Conservation (phyloP, 2,888 invertebrate species). For the Heterodera filipjevi region DNA sequence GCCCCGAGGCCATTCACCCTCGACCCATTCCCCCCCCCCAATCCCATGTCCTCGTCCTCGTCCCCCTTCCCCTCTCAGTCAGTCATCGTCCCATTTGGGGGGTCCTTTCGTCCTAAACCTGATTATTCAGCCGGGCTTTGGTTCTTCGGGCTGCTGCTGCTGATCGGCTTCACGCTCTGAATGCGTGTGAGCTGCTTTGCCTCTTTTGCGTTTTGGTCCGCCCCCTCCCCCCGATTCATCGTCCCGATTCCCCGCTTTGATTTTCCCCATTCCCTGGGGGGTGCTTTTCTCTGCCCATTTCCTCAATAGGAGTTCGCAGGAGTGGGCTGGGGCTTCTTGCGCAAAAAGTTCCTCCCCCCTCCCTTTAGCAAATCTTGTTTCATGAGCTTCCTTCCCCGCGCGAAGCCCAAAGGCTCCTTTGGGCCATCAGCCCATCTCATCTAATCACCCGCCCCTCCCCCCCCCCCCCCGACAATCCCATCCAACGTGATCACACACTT, state of each 20-base stretch:
- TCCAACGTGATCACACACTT: slow-evolving; percentile 12
- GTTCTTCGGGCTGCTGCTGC: slow-evolving; percentile 1
- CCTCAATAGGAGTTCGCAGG: slow-evolving; percentile 4
- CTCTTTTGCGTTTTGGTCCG: slow-evolving; percentile 17
- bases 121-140: slow-evolving; percentile 2
- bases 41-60: neutral
- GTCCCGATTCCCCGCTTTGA: slow-evolving; percentile 20
- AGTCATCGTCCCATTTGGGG: slow-evolving; percentile 18
- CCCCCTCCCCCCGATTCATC: neutral
- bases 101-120: neutral
- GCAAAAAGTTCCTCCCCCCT: slow-evolving; percentile 3
- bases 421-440: neutral
- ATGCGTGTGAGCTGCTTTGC: slow-evolving; percentile 13
- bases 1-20: neutral
- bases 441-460: neutral
- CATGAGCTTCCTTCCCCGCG: slow-evolving; percentile 2
- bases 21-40: slow-evolving; percentile 2
- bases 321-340: slow-evolving; percentile 2
- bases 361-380: neutral
- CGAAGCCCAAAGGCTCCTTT: neutral
- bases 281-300: slow-evolving; percentile 7
- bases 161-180: slow-evolving; percentile 8
- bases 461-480: neutral
- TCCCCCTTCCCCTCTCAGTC: neutral
- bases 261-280: neutral